A percentile compares a stretch with the other conserved stretches of the same genome.
phyloP scores from a whole-genome alignment of 2,113 vertebrate species.

The Ia io region DNA sequence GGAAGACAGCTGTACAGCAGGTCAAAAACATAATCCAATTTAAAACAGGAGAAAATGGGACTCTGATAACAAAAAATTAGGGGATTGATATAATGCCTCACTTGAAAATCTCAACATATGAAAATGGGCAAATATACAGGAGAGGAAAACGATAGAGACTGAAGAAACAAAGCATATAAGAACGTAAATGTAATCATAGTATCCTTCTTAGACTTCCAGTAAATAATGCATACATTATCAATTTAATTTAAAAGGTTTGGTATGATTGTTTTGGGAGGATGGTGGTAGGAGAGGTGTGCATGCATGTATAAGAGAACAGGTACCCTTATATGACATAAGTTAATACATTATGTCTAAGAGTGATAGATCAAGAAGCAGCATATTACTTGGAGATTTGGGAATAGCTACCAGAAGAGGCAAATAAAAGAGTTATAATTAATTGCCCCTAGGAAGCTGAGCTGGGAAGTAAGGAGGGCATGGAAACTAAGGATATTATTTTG shows the following conservation, averaged over 20 bases:
- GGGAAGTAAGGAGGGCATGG: not conserved
- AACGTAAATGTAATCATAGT: conserved; percentile 3
- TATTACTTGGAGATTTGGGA: not conserved
- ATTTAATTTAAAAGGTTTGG: not conserved
- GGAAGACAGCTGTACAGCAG: not conserved
- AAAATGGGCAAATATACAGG: not conserved
- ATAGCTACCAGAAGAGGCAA: not conserved
- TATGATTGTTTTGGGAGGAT: not conserved
- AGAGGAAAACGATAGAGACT: not conserved
- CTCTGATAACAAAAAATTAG: not conserved
- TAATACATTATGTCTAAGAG: not conserved
- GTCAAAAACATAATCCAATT: not conserved
- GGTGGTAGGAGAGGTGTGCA: not conserved
- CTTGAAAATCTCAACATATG: not conserved
- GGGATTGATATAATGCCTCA: not conserved
- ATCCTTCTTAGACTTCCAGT: not conserved
- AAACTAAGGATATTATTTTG: not conserved
- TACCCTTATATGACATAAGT: not conserved
- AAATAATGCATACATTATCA: not conserved
- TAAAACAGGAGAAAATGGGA: not conserved
- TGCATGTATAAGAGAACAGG: not conserved
- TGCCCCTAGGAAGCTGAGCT: not conserved
- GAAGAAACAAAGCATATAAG: not conserved
- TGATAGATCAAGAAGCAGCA: not conserved
- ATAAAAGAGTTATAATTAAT: not conserved